A percentile compares a stretch with the other conserved stretches of the same genome.
phyloP scores from a whole-genome alignment of 2,113 vertebrate species.

The Brachyhypopomus occidentalis region DNA sequence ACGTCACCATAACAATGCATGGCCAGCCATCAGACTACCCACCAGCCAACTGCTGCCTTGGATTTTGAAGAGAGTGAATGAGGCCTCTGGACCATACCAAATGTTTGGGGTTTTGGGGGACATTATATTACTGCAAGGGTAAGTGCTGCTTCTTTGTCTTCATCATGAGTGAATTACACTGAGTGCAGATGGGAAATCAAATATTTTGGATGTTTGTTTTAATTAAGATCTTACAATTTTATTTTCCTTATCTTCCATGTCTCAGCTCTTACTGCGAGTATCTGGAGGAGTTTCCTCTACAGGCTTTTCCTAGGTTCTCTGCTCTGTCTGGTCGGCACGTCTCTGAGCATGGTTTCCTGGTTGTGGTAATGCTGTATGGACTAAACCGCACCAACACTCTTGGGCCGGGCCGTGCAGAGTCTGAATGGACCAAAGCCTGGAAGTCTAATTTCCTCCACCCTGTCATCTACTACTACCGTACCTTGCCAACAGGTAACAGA shows the following conservation, averaged over 20 bases:
- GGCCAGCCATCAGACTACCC: conserved; percentile 77
- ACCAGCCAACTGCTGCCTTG: conserved; percentile 83
- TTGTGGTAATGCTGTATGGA: conserved; percentile 91
- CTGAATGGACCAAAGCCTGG: conserved; percentile 88
- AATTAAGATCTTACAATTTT: not conserved
- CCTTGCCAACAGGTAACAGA: conserved; percentile 84
- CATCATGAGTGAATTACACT: not conserved
- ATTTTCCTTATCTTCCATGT: not conserved
- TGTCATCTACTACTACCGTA: conserved; percentile 89
- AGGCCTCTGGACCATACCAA: conserved; percentile 94
- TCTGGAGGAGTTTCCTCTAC: conserved; percentile 88
- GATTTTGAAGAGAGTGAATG: conserved; percentile 86
- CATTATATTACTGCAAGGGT: conserved; percentile 88
- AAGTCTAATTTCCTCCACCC: conserved; percentile 95
- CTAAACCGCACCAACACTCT: conserved; percentile 80
- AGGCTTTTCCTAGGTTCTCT: conserved; percentile 83
- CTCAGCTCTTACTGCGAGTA: conserved; percentile 79
- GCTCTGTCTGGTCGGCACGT: conserved; percentile 79
- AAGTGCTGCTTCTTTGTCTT: conserved; percentile 57
- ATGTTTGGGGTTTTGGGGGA: conserved; percentile 94
- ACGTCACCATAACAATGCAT: conserved; percentile 83
- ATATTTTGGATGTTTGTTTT: no score
- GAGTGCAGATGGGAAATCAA: not conserved
- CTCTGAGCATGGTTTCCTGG: conserved; percentile 78
- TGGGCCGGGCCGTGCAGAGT: conserved; percentile 82